Evolutionary conservation across 2,888 invertebrate genomes (phyloP), one percentile per base, ranked within the genome.

Genomic region (Spodoptera picta): DNA sequence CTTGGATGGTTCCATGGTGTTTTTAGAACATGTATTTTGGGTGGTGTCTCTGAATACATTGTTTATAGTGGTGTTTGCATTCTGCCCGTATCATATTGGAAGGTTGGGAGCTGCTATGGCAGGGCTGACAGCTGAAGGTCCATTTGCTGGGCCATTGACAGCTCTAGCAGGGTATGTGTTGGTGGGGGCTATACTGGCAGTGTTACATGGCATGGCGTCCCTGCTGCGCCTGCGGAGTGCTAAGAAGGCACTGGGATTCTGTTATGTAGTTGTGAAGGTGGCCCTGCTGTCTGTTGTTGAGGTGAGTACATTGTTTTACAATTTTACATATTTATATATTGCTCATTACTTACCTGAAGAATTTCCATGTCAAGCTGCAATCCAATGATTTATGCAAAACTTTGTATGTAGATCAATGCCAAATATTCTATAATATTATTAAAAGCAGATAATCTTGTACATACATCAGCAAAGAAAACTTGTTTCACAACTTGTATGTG

Each of bases 1-100:
- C 0, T 92, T 99, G 10, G 99, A 99, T 91, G 99, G 99, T 0
- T 99, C 99, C 0, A 96, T 99, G 82, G 97, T 99, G 52, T 99
- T 99, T 87, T 92, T 99, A 58, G 99, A 99, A 89, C 99, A 99
- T 94, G 99, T 99, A 0, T 99, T 99, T 88, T 99, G 99, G 99
- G 99, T 99, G 27, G 98, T 99, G 23, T 99, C 99, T 0, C 93
- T 99, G 36, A 99, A 99, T 87, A 99, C 99, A 0, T 95, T 99
- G 61, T 99, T 99, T 88, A 99, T 99, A 74, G 96, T 99, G 70
- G 97, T 99, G 23, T 99, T 99, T 94, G 99, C 99, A 47, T 99
- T 99, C 87, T 97, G 98, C 79, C 99, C 99, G 0, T 99, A 99
- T 88, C 98, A 99, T 82, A 98, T 99, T 92, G 99, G 99, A 1